A percentile compares a stretch with the other conserved stretches of the same genome.
Evolutionary conservation across 2,888 invertebrate genomes (phyloP).

Genomic region (Philereme vetulata): DNA sequence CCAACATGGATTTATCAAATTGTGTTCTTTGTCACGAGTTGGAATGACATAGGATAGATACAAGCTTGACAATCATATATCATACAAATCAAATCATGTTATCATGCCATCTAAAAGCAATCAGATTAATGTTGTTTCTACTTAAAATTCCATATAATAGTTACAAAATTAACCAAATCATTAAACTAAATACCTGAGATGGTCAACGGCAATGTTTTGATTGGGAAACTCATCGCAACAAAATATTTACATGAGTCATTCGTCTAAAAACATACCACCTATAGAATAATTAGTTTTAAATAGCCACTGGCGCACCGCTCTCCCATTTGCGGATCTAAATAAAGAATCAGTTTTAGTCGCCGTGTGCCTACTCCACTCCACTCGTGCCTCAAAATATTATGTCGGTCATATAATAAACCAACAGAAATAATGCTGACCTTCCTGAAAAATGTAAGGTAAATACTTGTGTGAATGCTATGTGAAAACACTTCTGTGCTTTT

Average conservation of each 20-base stretch:
- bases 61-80: background rate
- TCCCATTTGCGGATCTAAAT: constrained; percentile 57
- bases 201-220: constrained; percentile 13
- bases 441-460: constrained; percentile 60
- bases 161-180: constrained; percentile 19
- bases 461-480: constrained; percentile 28
- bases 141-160: background rate
- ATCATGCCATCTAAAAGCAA: constrained; percentile 14
- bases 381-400: constrained; percentile 48
- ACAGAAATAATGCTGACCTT: constrained; percentile 56
- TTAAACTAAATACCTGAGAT: constrained; percentile 3
- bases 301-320: constrained; percentile 46
- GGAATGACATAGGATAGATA: background rate
- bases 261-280: constrained; percentile 47
- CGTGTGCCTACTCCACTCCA: constrained; percentile 48
- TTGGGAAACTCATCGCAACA: constrained; percentile 15
- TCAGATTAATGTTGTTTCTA: constrained; percentile 6
- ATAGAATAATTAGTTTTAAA: constrained; percentile 52
- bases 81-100: constrained; percentile 7
- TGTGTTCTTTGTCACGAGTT: no score
- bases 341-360: constrained; percentile 60
- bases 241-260: constrained; percentile 44
- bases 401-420: constrained; percentile 30
- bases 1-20: no score
- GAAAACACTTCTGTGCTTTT: constrained; percentile 11